Evolutionary conservation across 1,140 invertebrate species (phyloP).

Genomic region (Apis florea): DNA sequence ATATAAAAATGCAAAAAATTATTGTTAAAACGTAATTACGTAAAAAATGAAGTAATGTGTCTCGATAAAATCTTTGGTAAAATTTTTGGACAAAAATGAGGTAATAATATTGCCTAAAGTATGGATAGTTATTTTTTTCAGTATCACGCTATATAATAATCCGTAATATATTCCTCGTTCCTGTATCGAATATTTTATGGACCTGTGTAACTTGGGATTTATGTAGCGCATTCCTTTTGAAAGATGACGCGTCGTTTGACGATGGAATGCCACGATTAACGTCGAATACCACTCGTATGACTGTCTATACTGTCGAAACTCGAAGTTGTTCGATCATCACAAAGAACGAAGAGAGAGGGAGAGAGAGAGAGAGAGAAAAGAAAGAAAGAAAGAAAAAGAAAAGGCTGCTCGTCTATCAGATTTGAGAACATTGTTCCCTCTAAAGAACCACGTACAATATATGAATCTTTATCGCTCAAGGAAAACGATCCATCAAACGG

Average conservation of each 20-base stretch:
- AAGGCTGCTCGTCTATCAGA: background rate
- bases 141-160: too few species aligned
- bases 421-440: background rate
- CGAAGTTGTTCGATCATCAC: background rate
- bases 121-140: too few species aligned
- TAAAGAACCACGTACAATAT: background rate
- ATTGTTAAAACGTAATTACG: too few species aligned
- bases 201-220: too few species aligned
- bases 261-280: constrained; percentile 22
- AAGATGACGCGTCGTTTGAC: background rate
- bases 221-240: background rate
- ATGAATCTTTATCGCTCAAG: constrained; percentile 5
- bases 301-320: too few species aligned
- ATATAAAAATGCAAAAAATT: too few species aligned
- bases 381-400: background rate
- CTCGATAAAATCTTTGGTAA: too few species aligned
- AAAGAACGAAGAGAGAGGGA: background rate
- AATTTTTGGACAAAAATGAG: too few species aligned
- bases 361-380: too few species aligned
- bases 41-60: too few species aligned
- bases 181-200: background rate
- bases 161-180: background rate
- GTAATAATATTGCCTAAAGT: too few species aligned
- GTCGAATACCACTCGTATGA: constrained; percentile 13
- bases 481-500: constrained; percentile 9